Conservation (phyloP, 2,113 vertebrate genomes). For the Pseudolaguvia tuberculata region DNA sequence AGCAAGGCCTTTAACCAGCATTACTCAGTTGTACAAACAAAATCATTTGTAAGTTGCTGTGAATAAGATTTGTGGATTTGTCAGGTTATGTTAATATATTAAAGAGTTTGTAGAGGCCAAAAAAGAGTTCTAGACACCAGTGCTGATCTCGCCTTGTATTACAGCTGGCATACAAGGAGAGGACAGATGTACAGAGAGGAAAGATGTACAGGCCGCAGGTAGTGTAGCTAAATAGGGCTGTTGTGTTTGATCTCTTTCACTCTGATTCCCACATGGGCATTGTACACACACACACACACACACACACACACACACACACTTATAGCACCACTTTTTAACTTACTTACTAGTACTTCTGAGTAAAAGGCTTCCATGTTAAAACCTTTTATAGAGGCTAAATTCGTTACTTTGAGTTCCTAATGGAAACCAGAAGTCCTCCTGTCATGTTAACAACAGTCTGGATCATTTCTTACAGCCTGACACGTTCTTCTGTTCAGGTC, state of each 20-base stretch:
- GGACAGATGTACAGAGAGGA: constrained; percentile 45
- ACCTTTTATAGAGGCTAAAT: background rate
- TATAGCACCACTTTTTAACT: background rate
- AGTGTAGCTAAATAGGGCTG: constrained; percentile 30
- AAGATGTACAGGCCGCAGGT: constrained; percentile 39
- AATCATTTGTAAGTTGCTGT: too few relatives aligned
- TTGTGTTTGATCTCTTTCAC: constrained; percentile 46
- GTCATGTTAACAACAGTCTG: constrained; percentile 23
- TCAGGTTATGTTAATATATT: background rate
- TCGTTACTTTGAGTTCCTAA: background rate
- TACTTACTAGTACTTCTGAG: too few relatives aligned
- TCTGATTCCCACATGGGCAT: constrained; percentile 43
- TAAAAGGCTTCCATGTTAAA: background rate
- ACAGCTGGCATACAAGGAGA: constrained; percentile 48
- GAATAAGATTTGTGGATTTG: too few relatives aligned
- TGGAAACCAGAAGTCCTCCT: constrained; percentile 9
- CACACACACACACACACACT: constrained; percentile 21
- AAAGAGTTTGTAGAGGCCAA: background rate
- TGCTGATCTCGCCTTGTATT: background rate
- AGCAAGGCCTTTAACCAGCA: too few relatives aligned
- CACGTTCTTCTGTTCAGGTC: constrained; percentile 25
- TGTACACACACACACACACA: constrained; percentile 53
- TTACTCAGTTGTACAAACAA: too few relatives aligned
- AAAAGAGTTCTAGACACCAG: background rate
- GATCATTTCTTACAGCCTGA: constrained; percentile 30